Percentiles rank a stretch among this genome's conserved stretches.
Conservation (phyloP, 2,888 invertebrate genomes). For the Aporophyla lueneburgensis region DNA sequence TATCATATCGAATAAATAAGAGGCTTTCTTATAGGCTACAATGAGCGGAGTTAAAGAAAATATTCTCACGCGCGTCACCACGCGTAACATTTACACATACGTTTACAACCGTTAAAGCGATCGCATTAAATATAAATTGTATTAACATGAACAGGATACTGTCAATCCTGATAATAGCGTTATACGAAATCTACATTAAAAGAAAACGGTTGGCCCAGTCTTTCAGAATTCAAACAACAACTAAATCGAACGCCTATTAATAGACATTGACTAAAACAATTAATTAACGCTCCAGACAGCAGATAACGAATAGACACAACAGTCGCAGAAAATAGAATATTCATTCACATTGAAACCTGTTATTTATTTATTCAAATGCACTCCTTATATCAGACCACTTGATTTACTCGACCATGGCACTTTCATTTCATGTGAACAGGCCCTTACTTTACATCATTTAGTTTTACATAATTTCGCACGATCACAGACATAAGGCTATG, state of each 20-base stretch:
- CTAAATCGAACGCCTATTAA: conserved; percentile 15
- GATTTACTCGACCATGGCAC: conserved; percentile 48
- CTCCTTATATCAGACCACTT: conserved; percentile 47
- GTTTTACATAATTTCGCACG: conserved; percentile 63
- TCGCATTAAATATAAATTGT: neutral
- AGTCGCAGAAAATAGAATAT: conserved; percentile 47
- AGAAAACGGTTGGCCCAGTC: neutral
- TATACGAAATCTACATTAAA: neutral
- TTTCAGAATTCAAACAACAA: conserved; percentile 12
- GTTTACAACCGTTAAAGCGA: conserved; percentile 12
- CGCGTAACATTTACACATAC: conserved; percentile 15
- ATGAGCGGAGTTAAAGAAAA: conserved; percentile 6
- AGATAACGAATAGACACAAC: conserved; percentile 53
- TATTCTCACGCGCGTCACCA: conserved; percentile 34
- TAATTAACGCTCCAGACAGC: conserved; percentile 47
- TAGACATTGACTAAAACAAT: conserved; percentile 36
- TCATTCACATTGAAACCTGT: conserved; percentile 37
- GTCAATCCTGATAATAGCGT: neutral
- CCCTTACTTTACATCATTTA: conserved; percentile 57
- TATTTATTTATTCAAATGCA: conserved; percentile 49
- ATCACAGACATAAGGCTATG: conserved; percentile 53
- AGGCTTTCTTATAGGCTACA: conserved; percentile 1
- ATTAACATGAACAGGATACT: neutral
- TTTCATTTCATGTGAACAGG: conserved; percentile 47
- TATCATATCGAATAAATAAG: neutral